These are phyloP conservation scores for Gopherus flavomarginatus DNA, from an alignment of 2,113 vertebrate genomes.

Conservation along the genomic window DNA sequence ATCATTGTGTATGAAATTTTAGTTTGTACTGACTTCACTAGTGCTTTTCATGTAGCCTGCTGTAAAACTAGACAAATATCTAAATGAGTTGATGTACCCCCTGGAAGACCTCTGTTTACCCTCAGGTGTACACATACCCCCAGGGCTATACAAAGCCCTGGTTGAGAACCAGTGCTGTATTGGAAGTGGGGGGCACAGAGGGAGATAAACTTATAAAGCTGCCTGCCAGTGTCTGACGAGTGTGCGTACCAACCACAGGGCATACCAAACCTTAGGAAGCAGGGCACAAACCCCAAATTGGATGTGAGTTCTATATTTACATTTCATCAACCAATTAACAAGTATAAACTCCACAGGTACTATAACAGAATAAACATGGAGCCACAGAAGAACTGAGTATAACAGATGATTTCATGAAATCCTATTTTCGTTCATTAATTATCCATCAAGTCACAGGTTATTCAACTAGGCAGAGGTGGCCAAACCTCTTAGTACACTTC, in stretches of 20 bases:
- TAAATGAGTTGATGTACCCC: no score
- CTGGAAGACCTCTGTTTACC: no score
- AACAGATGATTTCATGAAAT: not conserved
- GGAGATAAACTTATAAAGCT: not conserved
- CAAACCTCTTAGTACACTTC: not conserved
- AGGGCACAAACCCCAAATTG: not conserved
- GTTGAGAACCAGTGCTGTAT: not conserved
- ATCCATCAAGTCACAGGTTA: not conserved
- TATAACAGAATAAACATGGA: not conserved
- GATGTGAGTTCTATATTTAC: not conserved
- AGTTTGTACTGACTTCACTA: no score
- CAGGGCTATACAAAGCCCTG: no score
- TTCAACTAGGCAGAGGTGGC: not conserved
- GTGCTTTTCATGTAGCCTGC: no score
- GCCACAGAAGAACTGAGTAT: not conserved
- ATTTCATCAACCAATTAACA: not conserved
- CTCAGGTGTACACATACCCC: no score
- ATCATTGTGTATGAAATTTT: no score
- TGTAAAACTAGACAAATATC: no score
- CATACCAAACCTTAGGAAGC: not conserved
- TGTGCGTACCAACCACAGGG: no score
- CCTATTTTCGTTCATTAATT: not conserved
- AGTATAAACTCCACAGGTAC: not conserved
- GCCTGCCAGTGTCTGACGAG: not conserved
- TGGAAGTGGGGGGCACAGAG: not conserved